Base-by-base conservation (phyloP, 2,797 vertebrate species). In the Megalops cyprinoides region DNA sequence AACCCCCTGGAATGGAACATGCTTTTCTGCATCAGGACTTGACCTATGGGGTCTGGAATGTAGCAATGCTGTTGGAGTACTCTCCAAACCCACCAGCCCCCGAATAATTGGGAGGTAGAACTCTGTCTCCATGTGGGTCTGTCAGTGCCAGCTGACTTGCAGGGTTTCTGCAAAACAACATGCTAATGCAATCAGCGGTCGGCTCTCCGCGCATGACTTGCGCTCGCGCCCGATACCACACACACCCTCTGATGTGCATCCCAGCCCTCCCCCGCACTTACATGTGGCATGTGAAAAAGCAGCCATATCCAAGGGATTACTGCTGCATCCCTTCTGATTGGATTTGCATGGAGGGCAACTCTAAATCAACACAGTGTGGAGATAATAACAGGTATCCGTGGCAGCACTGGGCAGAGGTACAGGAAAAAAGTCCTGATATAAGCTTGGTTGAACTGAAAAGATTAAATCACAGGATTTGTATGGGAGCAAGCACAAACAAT, bases 111-210 rank as follows among this genome's bases (percentile, higher is more conserved):
- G 42, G n/a, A 28, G 5, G 87, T 87, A 91, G 89, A 89, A 86
- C 84, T 86, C 79, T 85, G 89, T 89, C 89, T 89, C 85, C 85
- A 84, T 10, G 42, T 85, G 85, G 82, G 77, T 86, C 77, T 44
- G 34, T 4, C 69, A 73, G 83, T 90, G 89, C 87, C 89, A 91
- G 86, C 79, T 85, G n/a, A n/a, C 74, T 84, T 80, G 81, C 89
- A 77, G 18, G 53, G 10, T 39, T 58, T 80, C 83, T 49, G 51
- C 80, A 88, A 83, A 87, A 85, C 88, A 85, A 85, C 85, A 83
- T 53, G 83, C 83, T 85, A n/a, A 76, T 25, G 37, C 76, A 78
- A 78, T 65, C 77, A 62, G 42, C 25, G 58, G 39, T 20, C 1
- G 28, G 23, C 18, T 42, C 15, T 56, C 44, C 28, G 44, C 42